phyloP scores from a whole-genome alignment of 1,140 invertebrate species.

The Drosophila persimilis region DNA sequence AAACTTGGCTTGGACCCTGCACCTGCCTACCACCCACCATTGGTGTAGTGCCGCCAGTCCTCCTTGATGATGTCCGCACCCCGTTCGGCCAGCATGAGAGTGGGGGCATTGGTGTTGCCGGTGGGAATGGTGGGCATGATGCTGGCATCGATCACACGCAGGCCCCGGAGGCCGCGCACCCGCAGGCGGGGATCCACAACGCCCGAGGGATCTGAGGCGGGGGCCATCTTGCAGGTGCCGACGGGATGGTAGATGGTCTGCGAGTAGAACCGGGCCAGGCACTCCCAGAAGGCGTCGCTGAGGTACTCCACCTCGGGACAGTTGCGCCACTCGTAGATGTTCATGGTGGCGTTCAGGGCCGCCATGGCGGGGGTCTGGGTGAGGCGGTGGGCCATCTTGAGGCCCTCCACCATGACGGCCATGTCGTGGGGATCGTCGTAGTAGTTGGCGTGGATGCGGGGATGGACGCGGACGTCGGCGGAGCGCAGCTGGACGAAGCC shows the following conservation, averaged over 20 bases:
- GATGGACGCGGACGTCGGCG: constrained; percentile 88
- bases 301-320: constrained; percentile 84
- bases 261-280: constrained; percentile 87
- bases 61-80: constrained; percentile 87
- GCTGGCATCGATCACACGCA: constrained; percentile 89
- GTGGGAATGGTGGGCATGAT: constrained; percentile 88
- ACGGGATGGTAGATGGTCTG: constrained; percentile 88
- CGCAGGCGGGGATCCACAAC: constrained; percentile 86
- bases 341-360: constrained; percentile 86
- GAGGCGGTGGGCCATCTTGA: constrained; percentile 87
- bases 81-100: constrained; percentile 89
- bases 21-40: constrained; percentile 54
- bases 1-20: no score
- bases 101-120: constrained; percentile 89
- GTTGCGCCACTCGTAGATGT: constrained; percentile 86
- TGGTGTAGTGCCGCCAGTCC: constrained; percentile 80
- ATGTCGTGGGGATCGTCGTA: constrained; percentile 88
- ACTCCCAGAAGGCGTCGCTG: constrained; percentile 87
- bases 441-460: constrained; percentile 93
- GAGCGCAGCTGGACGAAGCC: constrained; percentile 88
- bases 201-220: constrained; percentile 84
- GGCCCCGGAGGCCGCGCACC: constrained; percentile 85
- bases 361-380: constrained; percentile 87
- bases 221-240: constrained; percentile 88
- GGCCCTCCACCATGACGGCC: constrained; percentile 89